These are phyloP conservation scores for Chamaetylas fuelleborni DNA, from an alignment of 2,113 vertebrate species.

Conservation along the genomic window DNA sequence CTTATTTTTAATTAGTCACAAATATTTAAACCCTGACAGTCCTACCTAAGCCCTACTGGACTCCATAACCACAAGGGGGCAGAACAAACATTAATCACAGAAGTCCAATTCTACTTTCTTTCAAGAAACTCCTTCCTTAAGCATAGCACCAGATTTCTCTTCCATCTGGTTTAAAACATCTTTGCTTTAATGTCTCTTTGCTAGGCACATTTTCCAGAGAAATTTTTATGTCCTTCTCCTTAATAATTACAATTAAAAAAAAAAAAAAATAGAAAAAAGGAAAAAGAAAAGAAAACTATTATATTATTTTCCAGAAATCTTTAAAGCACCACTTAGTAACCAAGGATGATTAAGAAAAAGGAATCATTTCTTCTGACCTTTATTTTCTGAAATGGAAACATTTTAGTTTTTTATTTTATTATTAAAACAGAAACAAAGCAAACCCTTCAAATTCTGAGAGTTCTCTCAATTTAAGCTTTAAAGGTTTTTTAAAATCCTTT, in stretches of 20 bases:
- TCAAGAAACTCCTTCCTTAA: not conserved
- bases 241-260: not conserved
- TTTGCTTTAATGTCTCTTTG: not conserved
- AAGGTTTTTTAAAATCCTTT: not conserved
- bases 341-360: not conserved
- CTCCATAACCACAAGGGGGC: constrained; percentile 54
- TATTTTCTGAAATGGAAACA: not conserved
- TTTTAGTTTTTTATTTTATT: not conserved
- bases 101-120: not conserved
- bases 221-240: not conserved
- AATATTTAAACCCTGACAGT: not conserved
- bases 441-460: not conserved
- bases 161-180: not conserved
- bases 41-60: not conserved
- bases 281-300: not conserved
- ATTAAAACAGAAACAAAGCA: not conserved
- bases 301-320: not conserved
- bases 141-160: not conserved
- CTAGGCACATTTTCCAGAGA: not conserved
- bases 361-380: fast-evolving
- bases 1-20: not conserved
- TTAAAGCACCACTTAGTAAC: not conserved
- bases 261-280: not conserved
- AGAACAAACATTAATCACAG: constrained; percentile 48
- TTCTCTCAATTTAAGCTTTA: not conserved